Conservation (phyloP, 2,888 invertebrate genomes). For the Steinernema scapterisci region DNA sequence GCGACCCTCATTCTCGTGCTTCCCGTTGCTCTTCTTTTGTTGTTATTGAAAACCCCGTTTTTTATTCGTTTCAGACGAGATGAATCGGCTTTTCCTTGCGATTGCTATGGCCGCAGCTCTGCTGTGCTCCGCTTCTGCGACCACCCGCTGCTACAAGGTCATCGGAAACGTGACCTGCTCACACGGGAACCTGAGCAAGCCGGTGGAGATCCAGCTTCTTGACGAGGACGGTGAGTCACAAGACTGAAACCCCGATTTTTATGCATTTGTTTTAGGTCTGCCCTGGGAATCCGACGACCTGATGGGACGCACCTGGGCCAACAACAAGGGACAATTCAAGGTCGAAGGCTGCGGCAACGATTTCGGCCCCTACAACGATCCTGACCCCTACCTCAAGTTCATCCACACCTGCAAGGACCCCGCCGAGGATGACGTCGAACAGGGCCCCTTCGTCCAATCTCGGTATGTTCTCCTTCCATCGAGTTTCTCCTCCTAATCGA, state of each 20-base stretch:
- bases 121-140: not conserved
- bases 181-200: not conserved
- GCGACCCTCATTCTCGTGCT: not conserved
- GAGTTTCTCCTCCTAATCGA: no score
- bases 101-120: not conserved
- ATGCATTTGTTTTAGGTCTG: slow-evolving; percentile 38
- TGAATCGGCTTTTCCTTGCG: not conserved
- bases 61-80: not conserved
- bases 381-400: slow-evolving; percentile 42
- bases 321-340: slow-evolving; percentile 39
- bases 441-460: not conserved
- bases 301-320: slow-evolving; percentile 43
- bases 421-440: not conserved
- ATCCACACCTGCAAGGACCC: not conserved
- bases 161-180: slow-evolving; percentile 15
- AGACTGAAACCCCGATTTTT: not conserved
- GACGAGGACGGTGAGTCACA: slow-evolving; percentile 43
- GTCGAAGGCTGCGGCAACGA: slow-evolving; percentile 49
- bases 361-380: slow-evolving; percentile 49
- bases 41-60: no score
- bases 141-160: slow-evolving; percentile 5
- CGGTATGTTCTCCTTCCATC: not conserved
- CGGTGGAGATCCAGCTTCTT: slow-evolving; percentile 38
- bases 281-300: slow-evolving; percentile 49
- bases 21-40: not conserved